These are phyloP conservation scores for Epinotia demarniana DNA, from an alignment of 2,888 invertebrate genomes.

Conservation along the genomic window DNA sequence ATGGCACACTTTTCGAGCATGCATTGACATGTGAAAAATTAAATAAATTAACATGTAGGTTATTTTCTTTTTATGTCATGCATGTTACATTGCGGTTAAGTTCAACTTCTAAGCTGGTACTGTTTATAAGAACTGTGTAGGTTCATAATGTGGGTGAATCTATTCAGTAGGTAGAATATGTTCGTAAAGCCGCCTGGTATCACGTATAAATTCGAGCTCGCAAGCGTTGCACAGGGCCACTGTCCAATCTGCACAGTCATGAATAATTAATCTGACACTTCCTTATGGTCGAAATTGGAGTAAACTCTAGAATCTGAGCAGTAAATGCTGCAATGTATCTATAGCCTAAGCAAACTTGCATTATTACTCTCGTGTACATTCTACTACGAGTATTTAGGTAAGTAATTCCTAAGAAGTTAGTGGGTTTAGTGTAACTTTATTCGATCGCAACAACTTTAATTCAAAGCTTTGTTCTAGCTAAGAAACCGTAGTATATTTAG, in stretches of 20 bases:
- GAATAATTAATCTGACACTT: constrained; percentile 35
- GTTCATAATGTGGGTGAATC: not conserved
- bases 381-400: not conserved
- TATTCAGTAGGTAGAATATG: not conserved
- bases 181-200: not conserved
- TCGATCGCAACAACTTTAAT: not conserved
- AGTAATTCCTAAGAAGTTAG: not conserved
- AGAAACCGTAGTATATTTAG: not conserved
- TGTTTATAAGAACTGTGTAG: not conserved
- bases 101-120: not conserved
- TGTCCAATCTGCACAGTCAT: constrained; percentile 29
- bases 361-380: constrained; percentile 3
- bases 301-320: not conserved
- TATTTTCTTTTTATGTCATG: too few relatives aligned
- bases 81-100: not conserved
- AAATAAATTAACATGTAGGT: too few relatives aligned
- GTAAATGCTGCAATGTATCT: not conserved
- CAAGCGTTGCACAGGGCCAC: not conserved
- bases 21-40: too few relatives aligned
- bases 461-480: not conserved
- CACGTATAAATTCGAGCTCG: not conserved
- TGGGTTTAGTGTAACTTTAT: not conserved
- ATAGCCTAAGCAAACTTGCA: constrained; percentile 5
- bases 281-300: constrained; percentile 23
- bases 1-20: too few relatives aligned